Evolutionary conservation across 2,113 vertebrate species (phyloP), one percentile per base, ranked within the genome.

Genomic region (Eulacestoma nigropectus): DNA sequence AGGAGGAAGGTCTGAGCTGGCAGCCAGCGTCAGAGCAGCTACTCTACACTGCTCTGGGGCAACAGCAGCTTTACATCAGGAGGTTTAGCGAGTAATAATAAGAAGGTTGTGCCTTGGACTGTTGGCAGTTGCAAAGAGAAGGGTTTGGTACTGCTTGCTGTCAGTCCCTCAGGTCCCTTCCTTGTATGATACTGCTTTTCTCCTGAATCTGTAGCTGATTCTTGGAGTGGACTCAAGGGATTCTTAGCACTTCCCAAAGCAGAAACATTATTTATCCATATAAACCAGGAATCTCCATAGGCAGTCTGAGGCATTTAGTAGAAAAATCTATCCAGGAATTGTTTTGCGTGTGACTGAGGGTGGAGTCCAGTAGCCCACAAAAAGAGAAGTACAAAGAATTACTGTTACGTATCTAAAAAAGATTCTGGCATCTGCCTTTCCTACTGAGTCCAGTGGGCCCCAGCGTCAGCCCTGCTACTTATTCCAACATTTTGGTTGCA

Each of bases 371-470:
- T 62, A 89, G 67, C 18, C 5, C 80, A 42, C 75, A 84, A 50
- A 90, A 87, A 83, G 53, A 91, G 72, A 93, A 90, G 73, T 79
- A 92, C 79, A 89, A 93, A 91, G 77, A 84, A 93, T 90, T 84
- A 89, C 84, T 96, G 86, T 93, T 92, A 57, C 47, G 62, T 57
- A 89, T 87, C 81, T 96, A 64, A 94, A 96, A 96, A 94, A 64
- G 52, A 26, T 62, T 84, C 67, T 93, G 91, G 90, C 90, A 44
- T 78, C 72, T 93, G 64, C n/a, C 22, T 91, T 52, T 84, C 29
- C 62, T 75, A 13, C n/a, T 89, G 55, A 90, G 29, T 93, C 94
- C 82, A 87, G 60, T 15, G 9, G 92, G 87, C 80, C 62, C 64
- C 84, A 85, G 76, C 9, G n/a, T 87, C 89, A 95, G 69, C 73